A percentile compares a stretch with the other conserved stretches of the same genome.
phyloP scores from a whole-genome alignment of 2,113 vertebrate species.

The Saiga tatarica region DNA sequence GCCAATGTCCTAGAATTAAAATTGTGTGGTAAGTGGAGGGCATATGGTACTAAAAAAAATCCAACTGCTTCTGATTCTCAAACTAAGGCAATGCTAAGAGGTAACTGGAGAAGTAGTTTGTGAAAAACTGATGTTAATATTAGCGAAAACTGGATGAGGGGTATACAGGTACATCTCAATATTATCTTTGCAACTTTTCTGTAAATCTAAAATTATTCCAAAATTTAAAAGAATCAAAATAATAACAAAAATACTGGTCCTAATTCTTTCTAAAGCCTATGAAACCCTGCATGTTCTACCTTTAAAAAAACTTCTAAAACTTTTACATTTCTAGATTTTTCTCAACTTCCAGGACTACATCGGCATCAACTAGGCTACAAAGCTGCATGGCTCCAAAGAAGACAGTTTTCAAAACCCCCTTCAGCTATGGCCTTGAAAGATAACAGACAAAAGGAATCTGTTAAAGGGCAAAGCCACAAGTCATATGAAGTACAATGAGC shows the following conservation, averaged over 20 bases:
- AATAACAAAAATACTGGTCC: neutral
- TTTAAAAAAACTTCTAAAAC: neutral
- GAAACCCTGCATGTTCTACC: neutral
- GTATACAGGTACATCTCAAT: neutral
- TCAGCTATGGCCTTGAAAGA: neutral
- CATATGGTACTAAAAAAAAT: neutral
- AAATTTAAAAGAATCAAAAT: neutral
- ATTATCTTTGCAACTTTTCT: neutral
- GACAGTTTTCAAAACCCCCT: neutral
- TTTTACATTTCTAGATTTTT: neutral
- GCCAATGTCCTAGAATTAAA: neutral
- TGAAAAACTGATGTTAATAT: neutral
- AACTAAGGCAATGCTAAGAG: neutral
- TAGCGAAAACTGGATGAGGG: neutral
- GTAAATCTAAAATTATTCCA: constrained; percentile 9
- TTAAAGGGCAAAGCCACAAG: constrained; percentile 6
- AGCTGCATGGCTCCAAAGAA: neutral
- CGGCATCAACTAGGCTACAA: neutral
- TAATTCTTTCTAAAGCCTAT: neutral
- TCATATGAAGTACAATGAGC: neutral
- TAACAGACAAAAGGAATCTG: constrained; percentile 10
- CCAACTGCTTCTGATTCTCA: neutral
- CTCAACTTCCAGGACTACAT: neutral
- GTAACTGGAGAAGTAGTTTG: neutral
- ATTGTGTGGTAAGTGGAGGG: neutral